Base-by-base conservation (phyloP, 2,797 vertebrate genomes). In the Sandelia bainsii region DNA sequence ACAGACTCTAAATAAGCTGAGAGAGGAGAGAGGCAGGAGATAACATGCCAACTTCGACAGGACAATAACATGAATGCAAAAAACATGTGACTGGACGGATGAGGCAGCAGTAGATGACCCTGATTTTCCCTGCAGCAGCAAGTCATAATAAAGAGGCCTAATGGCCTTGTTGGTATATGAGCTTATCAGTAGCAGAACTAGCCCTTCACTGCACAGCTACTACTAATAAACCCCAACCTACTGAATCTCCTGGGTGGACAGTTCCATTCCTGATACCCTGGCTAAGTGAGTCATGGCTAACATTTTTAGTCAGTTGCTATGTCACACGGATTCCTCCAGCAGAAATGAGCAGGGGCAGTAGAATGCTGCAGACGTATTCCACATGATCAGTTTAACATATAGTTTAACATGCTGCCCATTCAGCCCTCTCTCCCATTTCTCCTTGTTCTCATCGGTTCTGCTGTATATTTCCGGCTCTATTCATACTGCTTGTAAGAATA, bases 141-240 rank as follows among this genome's bases (percentile, higher is more conserved):
- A 42, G 45, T 58, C 14, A 1, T 72, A 72, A 72, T 54, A 64
- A 75, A 51, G 46, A 2, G 50, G 17, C 57, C 37, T 67, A 29
- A 78, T 22, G 32, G 75, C 42, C 53, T 79, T 69, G 57, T 5
- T 5, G 56, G 17, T 34, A 5, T 34, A 58, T 23, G 22, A 72
- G 27, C 54, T 17, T 44, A 72, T 82, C 67, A 40, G 62, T 75
- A 13, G 29, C 32, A 63, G 52, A 69, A 67, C 37, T 23, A 49
- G 44, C 69, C 29, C 11, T 64, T 77, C 34, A 20, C 22, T 1
- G 11, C 34, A 20, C 10, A 37, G 16, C 20, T 64, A 12, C 44
- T 56, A 56, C 48, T 40, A 22, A n/a, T 62, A 27, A 27, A 12
- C 25, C 23, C 27, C 45, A 37, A 69, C 22, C 44, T 23, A 25